Evolutionary conservation across 2,113 vertebrate species (phyloP).

Genomic region (Embiotoca jacksoni): DNA sequence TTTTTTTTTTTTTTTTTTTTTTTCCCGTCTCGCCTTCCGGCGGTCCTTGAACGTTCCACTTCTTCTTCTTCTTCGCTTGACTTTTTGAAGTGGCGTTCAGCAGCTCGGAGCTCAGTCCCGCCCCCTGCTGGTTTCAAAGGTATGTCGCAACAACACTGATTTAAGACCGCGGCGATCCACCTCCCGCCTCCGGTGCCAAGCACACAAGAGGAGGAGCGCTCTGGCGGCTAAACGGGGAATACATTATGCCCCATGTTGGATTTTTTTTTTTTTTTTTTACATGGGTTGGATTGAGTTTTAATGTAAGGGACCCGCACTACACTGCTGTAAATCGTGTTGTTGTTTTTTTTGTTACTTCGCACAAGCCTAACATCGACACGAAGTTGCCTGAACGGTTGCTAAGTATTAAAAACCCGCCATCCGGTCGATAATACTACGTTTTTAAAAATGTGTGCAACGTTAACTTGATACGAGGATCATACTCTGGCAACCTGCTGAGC

Average conservation of each 20-base stretch:
- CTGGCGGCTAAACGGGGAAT: background rate
- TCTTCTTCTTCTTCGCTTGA: conserved; percentile 8
- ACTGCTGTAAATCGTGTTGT: no score
- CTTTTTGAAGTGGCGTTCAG: no score
- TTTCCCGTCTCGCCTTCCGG: no score
- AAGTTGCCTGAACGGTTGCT: background rate
- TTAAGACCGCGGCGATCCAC: background rate
- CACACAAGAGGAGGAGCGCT: no score
- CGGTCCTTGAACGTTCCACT: background rate
- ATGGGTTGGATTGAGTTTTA: background rate
- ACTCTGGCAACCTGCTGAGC: no score
- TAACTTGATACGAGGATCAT: no score
- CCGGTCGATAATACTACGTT: background rate
- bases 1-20: no score
- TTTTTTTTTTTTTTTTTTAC: no score
- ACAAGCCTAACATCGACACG: no score
- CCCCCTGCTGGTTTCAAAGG: background rate
- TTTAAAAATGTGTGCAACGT: background rate
- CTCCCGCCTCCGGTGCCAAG: no score
- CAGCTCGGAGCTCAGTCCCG: background rate
- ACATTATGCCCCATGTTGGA: background rate
- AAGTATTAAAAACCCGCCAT: background rate
- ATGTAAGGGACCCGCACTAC: background rate
- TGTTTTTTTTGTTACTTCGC: background rate
- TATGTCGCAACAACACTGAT: conserved; percentile 30